Evolutionary conservation across 2,113 vertebrate genomes (phyloP).

Genomic region (Oncorhynchus nerka): DNA sequence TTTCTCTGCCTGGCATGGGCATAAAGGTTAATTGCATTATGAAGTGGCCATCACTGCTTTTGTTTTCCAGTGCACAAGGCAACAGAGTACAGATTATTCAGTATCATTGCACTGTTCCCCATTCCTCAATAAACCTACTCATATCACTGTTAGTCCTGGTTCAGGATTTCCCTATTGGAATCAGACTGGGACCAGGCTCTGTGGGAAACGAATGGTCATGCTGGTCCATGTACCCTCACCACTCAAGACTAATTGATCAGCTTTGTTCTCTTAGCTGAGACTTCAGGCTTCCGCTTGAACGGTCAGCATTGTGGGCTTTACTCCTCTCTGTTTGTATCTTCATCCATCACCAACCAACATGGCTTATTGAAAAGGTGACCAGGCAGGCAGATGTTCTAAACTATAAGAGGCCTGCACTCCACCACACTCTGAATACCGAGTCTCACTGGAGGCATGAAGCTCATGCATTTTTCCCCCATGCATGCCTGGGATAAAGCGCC

Average conservation of each 20-base stretch:
- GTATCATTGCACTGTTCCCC: conserved; percentile 4
- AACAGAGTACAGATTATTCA: conserved; percentile 17
- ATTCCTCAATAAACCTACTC: neutral
- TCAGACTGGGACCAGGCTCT: no score
- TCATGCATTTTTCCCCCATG: conserved; percentile 31
- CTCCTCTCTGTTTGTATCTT: conserved; percentile 44
- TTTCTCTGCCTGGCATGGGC: conserved; percentile 31
- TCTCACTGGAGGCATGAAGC: conserved; percentile 21
- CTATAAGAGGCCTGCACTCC: conserved; percentile 24
- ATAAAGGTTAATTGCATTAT: conserved; percentile 60
- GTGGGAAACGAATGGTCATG: conserved; percentile 7
- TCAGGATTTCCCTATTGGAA: neutral
- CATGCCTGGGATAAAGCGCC: conserved; percentile 43
- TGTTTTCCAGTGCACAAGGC: conserved; percentile 27
- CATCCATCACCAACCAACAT: conserved; percentile 60
- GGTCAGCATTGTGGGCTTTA: conserved; percentile 42
- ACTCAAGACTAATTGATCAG: conserved; percentile 15
- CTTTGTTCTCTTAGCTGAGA: neutral
- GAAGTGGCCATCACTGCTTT: conserved; percentile 41
- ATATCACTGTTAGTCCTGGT: neutral
- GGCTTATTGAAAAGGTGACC: conserved; percentile 28
- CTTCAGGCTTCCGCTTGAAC: conserved; percentile 25
- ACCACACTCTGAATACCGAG: conserved; percentile 27
- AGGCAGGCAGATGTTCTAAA: conserved; percentile 13
- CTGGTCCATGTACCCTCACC: conserved; percentile 8